Conservation (phyloP, 2,797 vertebrate species). For the Thunnus albacares region DNA sequence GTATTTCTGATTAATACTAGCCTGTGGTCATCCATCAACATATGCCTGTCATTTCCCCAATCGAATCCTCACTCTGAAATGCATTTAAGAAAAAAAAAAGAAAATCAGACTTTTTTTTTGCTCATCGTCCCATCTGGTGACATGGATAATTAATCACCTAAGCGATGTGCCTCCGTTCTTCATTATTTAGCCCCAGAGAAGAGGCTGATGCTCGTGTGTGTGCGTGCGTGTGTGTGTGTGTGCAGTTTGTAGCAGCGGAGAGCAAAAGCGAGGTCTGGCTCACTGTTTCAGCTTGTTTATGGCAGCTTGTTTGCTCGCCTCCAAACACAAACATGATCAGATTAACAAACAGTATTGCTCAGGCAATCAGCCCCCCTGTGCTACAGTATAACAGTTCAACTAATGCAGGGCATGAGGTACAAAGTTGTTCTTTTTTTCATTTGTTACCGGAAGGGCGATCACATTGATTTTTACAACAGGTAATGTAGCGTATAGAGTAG, state of each 20-base stretch:
- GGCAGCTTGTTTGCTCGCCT: constrained; percentile 76
- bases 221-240: constrained; percentile 23
- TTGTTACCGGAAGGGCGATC: constrained; percentile 10
- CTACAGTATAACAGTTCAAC: constrained; percentile 36
- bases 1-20: constrained; percentile 84
- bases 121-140: constrained; percentile 82
- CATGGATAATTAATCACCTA: constrained; percentile 87
- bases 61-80: constrained; percentile 82
- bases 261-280: constrained; percentile 48
- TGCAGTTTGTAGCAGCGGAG: constrained; percentile 21
- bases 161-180: constrained; percentile 80
- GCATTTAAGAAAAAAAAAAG: constrained; percentile 68
- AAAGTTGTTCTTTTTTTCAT: constrained; percentile 15
- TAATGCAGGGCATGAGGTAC: constrained; percentile 50
- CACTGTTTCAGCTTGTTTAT: constrained; percentile 67
- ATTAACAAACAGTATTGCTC: constrained; percentile 74
- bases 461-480: constrained; percentile 31
- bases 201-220: constrained; percentile 37
- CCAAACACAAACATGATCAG: constrained; percentile 74
- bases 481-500: neutral
- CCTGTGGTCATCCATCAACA: constrained; percentile 84
- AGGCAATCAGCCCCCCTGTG: constrained; percentile 58
- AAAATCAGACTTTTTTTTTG: constrained; percentile 61
- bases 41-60: constrained; percentile 83
- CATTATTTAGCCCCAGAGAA: constrained; percentile 82